Conservation (phyloP, 2,797 vertebrate species). For the Channa striata region DNA sequence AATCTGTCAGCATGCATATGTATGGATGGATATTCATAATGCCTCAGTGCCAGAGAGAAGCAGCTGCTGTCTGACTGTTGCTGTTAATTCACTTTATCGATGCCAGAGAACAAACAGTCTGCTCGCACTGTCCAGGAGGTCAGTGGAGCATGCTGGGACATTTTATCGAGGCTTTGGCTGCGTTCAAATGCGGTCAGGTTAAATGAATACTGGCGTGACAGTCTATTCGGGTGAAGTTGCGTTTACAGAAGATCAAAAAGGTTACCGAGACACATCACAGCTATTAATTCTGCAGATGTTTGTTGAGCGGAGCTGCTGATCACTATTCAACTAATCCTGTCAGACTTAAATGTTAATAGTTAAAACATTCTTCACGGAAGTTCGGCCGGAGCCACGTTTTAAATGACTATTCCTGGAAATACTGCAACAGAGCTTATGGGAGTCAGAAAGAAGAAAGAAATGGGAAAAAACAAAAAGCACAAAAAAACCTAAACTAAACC, state of each 20-base stretch:
- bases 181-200: background rate
- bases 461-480: too few relatives aligned
- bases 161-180: slow-evolving; percentile 44
- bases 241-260: slow-evolving; percentile 25
- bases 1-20: slow-evolving; percentile 54
- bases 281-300: background rate
- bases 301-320: background rate
- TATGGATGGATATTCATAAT: slow-evolving; percentile 40
- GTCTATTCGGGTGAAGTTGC: slow-evolving; percentile 25
- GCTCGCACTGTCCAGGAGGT: slow-evolving; percentile 29
- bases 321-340: too few relatives aligned
- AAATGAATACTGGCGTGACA: slow-evolving; percentile 48
- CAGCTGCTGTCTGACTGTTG: slow-evolving; percentile 61
- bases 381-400: too few relatives aligned
- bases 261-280: background rate
- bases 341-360: too few relatives aligned
- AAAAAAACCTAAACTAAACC: too few relatives aligned
- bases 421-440: too few relatives aligned
- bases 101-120: slow-evolving; percentile 50
- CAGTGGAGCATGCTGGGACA: slow-evolving; percentile 69
- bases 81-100: slow-evolving; percentile 62
- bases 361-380: too few relatives aligned
- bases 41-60: slow-evolving; percentile 33
- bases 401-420: too few relatives aligned
- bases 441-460: too few relatives aligned